phyloP scores from a whole-genome alignment of 2,888 invertebrate species.

The Salticus scenicus region DNA sequence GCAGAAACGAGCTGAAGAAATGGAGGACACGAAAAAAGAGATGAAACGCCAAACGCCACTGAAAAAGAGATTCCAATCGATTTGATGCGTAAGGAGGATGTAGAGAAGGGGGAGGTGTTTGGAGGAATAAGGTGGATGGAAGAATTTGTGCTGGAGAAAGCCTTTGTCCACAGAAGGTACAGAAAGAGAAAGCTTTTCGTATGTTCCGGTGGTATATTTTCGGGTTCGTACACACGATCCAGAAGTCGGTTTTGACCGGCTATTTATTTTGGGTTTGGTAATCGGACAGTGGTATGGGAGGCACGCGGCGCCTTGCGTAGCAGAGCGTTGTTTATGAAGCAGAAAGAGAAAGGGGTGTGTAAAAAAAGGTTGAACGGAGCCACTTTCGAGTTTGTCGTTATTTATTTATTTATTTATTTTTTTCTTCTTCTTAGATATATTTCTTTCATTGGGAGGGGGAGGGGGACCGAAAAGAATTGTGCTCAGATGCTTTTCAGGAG shows the following conservation, averaged over 20 bases:
- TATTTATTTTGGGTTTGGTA: constrained; percentile 46
- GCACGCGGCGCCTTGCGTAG: background rate
- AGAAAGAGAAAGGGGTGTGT: background rate
- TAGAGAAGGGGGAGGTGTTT: background rate
- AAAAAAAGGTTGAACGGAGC: background rate
- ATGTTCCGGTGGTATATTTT: constrained; percentile 57
- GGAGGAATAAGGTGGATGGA: background rate
- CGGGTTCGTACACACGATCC: constrained; percentile 33
- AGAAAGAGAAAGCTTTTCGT: constrained; percentile 38
- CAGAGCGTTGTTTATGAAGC: constrained; percentile 8
- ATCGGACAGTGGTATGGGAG: constrained; percentile 1
- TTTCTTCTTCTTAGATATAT: too few species aligned
- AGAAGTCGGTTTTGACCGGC: constrained; percentile 52
- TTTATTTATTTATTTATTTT: background rate
- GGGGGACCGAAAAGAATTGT: too few species aligned
- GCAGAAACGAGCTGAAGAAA: background rate
- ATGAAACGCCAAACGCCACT: constrained; percentile 23
- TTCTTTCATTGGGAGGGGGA: too few species aligned
- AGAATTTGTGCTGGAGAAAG: constrained; percentile 48
- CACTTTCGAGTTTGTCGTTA: background rate
- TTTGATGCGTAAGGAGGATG: background rate
- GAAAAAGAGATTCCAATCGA: constrained; percentile 48
- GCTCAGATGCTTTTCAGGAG: too few species aligned
- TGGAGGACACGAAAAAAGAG: constrained; percentile 7
- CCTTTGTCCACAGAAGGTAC: constrained; percentile 35